These are phyloP conservation scores for Cistogaster globosa DNA, from an alignment of 2,888 invertebrate species.

Conservation along the genomic window DNA sequence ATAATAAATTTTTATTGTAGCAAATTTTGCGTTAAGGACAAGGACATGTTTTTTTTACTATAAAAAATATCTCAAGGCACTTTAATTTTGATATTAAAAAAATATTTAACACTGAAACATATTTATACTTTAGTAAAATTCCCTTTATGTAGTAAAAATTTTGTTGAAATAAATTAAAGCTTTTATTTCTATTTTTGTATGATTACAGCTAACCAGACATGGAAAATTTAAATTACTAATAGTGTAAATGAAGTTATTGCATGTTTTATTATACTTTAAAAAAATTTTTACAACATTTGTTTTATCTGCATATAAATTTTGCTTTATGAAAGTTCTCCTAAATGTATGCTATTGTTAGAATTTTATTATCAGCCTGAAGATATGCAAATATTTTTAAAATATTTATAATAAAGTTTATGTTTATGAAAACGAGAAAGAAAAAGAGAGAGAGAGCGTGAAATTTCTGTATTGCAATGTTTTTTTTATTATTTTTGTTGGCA, in stretches of 20 bases:
- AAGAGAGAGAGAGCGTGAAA: too few species aligned
- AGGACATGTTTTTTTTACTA: too few species aligned
- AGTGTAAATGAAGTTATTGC: conserved; percentile 67
- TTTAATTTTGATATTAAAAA: conserved; percentile 16
- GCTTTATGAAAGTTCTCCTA: conserved; percentile 9
- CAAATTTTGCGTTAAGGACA: conserved; percentile 1
- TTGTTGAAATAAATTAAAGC: not conserved
- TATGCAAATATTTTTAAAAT: conserved; percentile 42
- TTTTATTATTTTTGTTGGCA: not conserved
- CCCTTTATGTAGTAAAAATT: too few species aligned
- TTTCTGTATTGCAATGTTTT: conserved; percentile 14
- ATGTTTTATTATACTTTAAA: conserved; percentile 55
- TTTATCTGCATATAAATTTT: not conserved
- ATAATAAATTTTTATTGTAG: conserved; percentile 17
- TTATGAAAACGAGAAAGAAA: not conserved
- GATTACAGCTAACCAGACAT: conserved; percentile 66
- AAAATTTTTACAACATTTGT: not conserved
- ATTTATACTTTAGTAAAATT: too few species aligned
- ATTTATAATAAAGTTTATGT: not conserved
- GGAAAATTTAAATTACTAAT: conserved; percentile 60
- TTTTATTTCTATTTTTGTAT: conserved; percentile 24
- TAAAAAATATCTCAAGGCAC: not conserved
- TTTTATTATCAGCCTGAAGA: conserved; percentile 42
- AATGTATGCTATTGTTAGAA: conserved; percentile 36
- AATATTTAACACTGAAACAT: not conserved